Percentiles rank a stretch among this genome's conserved stretches.
phyloP scores from a whole-genome alignment of 92 coral and sea anemone species.

The Zoanthus solanderi region DNA sequence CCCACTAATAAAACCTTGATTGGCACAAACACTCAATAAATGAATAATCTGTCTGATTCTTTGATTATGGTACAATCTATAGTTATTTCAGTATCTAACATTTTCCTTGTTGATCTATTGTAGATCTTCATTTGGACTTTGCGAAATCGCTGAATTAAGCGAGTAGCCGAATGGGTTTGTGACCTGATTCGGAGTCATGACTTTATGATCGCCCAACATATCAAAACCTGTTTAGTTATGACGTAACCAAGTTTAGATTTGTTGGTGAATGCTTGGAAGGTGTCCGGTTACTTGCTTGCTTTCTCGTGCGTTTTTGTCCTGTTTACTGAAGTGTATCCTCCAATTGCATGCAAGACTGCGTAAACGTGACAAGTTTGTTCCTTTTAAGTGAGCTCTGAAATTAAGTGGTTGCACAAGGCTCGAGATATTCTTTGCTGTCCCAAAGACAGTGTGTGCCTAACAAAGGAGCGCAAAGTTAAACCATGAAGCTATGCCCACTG shows the following conservation, averaged over 20 bases:
- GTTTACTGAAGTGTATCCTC: conserved; percentile 29
- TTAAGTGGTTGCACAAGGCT: conserved; percentile 11
- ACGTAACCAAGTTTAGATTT: conserved; percentile 22
- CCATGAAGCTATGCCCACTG: conserved; percentile 54
- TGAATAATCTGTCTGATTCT: neutral
- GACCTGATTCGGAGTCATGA: conserved; percentile 35
- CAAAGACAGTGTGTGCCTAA: neutral
- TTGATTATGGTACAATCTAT: neutral
- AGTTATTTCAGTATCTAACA: neutral
- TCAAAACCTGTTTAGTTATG: conserved; percentile 51
- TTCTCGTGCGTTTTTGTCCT: neutral
- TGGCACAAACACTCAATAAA: neutral
- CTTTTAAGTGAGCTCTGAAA: neutral
- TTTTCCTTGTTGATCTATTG: neutral
- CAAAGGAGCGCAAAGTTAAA: conserved; percentile 26
- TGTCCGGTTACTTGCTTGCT: conserved; percentile 1
- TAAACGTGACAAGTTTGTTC: conserved; percentile 9
- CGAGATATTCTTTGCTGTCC: neutral
- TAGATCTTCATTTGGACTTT: conserved; percentile 36
- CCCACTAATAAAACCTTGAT: neutral
- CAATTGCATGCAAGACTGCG: conserved; percentile 29
- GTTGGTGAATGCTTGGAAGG: conserved; percentile 29
- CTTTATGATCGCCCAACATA: conserved; percentile 42
- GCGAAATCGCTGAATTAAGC: conserved; percentile 25
- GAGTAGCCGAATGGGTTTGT: conserved; percentile 24